phyloP scores from a whole-genome alignment of 2,797 vertebrate genomes.

The Thunnus albacares region DNA sequence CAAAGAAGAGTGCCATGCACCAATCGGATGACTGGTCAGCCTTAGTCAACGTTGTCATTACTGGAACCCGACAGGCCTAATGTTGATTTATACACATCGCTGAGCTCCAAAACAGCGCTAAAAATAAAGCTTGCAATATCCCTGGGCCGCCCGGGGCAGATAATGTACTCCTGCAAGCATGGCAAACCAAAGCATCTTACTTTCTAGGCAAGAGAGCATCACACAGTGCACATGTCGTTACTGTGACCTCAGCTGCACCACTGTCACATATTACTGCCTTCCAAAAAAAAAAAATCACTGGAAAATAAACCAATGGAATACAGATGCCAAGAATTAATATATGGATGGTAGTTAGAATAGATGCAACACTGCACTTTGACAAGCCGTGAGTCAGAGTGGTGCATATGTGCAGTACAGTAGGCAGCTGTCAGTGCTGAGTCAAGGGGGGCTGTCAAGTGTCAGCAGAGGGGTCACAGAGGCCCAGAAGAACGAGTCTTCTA shows the following conservation, averaged over 20 bases:
- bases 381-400: slow-evolving; percentile 47
- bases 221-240: slow-evolving; percentile 28
- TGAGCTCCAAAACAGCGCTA: slow-evolving; percentile 80
- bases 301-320: background rate
- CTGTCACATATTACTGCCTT: slow-evolving; percentile 3
- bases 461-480: slow-evolving; percentile 57
- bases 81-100: slow-evolving; percentile 84
- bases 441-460: slow-evolving; percentile 67
- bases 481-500: slow-evolving; percentile 25
- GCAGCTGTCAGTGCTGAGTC: slow-evolving; percentile 64
- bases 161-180: slow-evolving; percentile 71
- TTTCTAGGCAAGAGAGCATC: slow-evolving; percentile 54
- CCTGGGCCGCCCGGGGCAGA: slow-evolving; percentile 67
- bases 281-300: background rate
- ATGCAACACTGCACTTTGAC: slow-evolving; percentile 48
- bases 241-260: slow-evolving; percentile 55
- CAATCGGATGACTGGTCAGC: slow-evolving; percentile 79
- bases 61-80: slow-evolving; percentile 76
- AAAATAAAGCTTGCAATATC: slow-evolving; percentile 84
- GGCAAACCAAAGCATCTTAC: slow-evolving; percentile 55
- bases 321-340: background rate
- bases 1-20: slow-evolving; percentile 73
- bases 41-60: slow-evolving; percentile 80
- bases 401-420: slow-evolving; percentile 41
- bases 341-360: background rate